These are phyloP conservation scores for Anas platyrhynchos DNA, from an alignment of 2,113 vertebrate species.

Conservation along the genomic window DNA sequence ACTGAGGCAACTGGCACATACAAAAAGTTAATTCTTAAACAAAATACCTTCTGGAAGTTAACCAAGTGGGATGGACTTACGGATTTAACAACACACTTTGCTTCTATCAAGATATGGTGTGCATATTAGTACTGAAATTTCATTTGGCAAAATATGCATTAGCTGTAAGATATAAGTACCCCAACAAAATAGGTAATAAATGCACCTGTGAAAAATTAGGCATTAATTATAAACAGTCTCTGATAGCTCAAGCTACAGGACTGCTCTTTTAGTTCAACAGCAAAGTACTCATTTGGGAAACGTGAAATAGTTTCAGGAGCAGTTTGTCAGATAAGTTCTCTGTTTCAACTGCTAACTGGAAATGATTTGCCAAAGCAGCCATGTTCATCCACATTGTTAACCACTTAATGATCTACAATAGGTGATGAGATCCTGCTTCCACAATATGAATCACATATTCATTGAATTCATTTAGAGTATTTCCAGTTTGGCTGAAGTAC, in stretches of 20 bases:
- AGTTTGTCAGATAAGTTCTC: conserved; percentile 30
- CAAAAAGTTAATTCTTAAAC: conserved; percentile 57
- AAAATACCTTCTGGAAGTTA: conserved; percentile 25
- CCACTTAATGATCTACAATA: neutral
- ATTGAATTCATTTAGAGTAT: neutral
- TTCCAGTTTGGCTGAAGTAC: neutral
- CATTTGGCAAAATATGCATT: conserved; percentile 30
- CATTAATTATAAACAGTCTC: neutral
- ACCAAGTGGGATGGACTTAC: conserved; percentile 31
- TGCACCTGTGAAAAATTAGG: conserved; percentile 6
- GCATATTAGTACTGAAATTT: conserved; percentile 27
- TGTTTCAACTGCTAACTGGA: conserved; percentile 34
- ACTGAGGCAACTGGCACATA: neutral
- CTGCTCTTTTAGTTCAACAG: neutral
- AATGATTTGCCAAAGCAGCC: conserved; percentile 4
- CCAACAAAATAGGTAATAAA: conserved; percentile 2
- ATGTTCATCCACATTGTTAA: neutral
- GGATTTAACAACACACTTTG: conserved; percentile 22
- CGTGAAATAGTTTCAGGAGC: neutral
- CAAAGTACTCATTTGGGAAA: conserved; percentile 14
- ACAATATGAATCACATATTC: neutral
- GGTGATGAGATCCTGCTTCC: neutral
- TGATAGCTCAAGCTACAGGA: neutral
- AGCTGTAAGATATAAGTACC: conserved; percentile 44
- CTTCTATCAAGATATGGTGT: neutral